phyloP scores from a whole-genome alignment of 2,113 vertebrate species.

The Petrocephalus zakoni region DNA sequence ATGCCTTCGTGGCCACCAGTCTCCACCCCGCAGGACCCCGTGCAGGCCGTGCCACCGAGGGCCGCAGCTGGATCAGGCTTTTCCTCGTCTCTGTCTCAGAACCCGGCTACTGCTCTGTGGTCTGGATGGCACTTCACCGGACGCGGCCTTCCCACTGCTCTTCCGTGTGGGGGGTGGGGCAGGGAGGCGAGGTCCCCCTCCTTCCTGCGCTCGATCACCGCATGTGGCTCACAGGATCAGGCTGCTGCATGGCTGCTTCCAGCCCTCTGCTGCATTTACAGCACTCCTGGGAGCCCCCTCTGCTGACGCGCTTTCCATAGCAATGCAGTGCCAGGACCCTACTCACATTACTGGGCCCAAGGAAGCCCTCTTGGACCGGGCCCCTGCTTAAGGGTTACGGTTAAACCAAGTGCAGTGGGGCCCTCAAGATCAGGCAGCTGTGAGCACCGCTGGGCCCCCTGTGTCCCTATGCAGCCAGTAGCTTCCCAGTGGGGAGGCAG shows the following conservation, averaged over 20 bases:
- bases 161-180: background rate
- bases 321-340: background rate
- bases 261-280: background rate
- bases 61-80: background rate
- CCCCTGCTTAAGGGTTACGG: background rate
- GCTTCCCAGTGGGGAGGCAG: background rate
- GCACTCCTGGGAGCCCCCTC: background rate
- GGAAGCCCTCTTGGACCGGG: background rate
- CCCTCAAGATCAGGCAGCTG: background rate
- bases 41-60: slow-evolving; percentile 15
- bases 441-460: background rate
- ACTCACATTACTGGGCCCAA: background rate
- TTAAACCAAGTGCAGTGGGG: background rate
- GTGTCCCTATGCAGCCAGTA: background rate
- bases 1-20: slow-evolving; percentile 41
- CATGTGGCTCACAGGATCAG: background rate
- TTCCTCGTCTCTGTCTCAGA: background rate
- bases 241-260: background rate
- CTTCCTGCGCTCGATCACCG: slow-evolving; percentile 3
- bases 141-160: background rate
- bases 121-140: background rate
- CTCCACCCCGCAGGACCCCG: slow-evolving; percentile 25
- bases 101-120: background rate
- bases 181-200: background rate
- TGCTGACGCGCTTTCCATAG: slow-evolving; percentile 1